Evolutionary conservation across 2,113 vertebrate genomes (phyloP), one percentile per base, ranked within the genome.

Genomic region (Python bivittatus): DNA sequence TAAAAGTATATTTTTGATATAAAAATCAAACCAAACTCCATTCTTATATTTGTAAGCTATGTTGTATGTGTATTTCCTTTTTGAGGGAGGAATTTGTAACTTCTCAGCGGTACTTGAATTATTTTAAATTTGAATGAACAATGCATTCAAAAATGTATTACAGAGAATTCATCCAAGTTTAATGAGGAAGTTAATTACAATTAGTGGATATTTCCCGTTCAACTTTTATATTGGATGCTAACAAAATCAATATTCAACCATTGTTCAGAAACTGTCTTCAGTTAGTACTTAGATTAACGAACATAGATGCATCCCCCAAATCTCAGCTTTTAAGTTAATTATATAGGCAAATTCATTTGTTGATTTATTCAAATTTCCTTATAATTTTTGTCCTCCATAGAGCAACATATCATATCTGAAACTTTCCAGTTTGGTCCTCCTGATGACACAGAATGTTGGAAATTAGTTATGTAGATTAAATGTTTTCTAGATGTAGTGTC

Each of bases 111-210:
- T 57, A 42, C 52, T 57, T 91, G 61, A 33, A 27, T 86, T 91
- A 68, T 53, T 91, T 91, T 87, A 91, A 86, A 86, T 86, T 27
- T 88, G 53, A 44, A 33, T 79, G 85, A 68, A 79, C 85, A 44
- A 33, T 88, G 27, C 64, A 58, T 54, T 92, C 57, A n/a, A 88
- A 79, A 89, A 89, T 92, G 5, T 61, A 17, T 88, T 92, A 29
- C 27, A 89, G 29, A 86, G 12, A 88, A 60, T 88, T 79, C 20
- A 38, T 29, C 79, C n/a, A 42, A 33, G 54, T 58, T 88, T 61
- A 57, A 15, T 42, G 89, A 84, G 52, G 84, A 88, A 25, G 17
- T 33, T 38, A n/a, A n/a, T 68, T 58, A 25, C 22, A 84, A 88
- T 52, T 58, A 52, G 60, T 60, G 2, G 68, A 17, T 53, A 88